Conservation (phyloP, 2,797 vertebrate species). For the Urophycis tenuis region DNA sequence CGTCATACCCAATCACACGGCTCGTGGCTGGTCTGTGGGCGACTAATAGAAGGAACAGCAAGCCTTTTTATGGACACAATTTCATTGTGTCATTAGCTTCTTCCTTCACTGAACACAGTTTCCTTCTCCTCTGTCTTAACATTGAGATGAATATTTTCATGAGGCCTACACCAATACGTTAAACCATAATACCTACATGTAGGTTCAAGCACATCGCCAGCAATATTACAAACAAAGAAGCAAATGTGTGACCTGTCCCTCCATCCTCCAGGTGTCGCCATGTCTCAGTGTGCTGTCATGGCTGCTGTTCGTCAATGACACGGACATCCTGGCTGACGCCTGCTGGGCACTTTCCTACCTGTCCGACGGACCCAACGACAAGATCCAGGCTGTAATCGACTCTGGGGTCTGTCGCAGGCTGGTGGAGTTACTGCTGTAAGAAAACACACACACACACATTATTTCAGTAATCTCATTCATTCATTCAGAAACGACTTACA, state of each 20-base stretch:
- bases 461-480: neutral
- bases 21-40: neutral
- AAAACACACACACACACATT: constrained; percentile 10
- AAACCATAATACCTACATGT: too few species aligned
- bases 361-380: constrained; percentile 95
- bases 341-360: constrained; percentile 97
- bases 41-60: too few species aligned
- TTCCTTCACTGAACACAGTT: neutral
- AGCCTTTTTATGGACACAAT: too few species aligned
- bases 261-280: constrained; percentile 78
- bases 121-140: too few species aligned
- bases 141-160: too few species aligned
- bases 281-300: constrained; percentile 93
- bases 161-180: too few species aligned
- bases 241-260: neutral
- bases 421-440: constrained; percentile 93
- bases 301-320: constrained; percentile 94
- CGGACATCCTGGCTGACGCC: constrained; percentile 91
- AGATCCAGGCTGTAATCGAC: constrained; percentile 97
- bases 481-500: too few species aligned
- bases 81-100: neutral
- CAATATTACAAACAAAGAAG: too few species aligned
- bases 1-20: constrained; percentile 29
- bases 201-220: too few species aligned
- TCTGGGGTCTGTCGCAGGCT: constrained; percentile 93